phyloP scores from a whole-genome alignment of 2,113 vertebrate genomes.

The Larimichthys crocea region DNA sequence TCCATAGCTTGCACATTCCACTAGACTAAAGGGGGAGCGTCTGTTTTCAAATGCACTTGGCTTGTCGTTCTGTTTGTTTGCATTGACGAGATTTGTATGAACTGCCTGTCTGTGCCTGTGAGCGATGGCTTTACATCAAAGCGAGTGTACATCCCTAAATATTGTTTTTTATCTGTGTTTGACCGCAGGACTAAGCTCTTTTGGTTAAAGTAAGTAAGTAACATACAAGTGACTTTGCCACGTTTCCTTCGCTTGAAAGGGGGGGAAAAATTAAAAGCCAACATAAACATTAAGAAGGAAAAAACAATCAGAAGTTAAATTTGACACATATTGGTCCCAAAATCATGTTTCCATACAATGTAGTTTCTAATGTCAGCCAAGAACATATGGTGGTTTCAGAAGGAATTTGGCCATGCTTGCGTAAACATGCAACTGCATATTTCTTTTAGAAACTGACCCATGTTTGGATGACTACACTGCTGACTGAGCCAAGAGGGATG shows the following conservation, averaged over 20 bases:
- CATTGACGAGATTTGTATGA: conserved; percentile 20
- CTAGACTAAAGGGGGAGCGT: conserved; percentile 37
- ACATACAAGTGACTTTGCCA: background rate
- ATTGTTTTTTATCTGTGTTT: background rate
- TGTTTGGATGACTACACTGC: conserved; percentile 59
- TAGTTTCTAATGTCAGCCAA: conserved; percentile 42
- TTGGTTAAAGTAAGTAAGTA: background rate
- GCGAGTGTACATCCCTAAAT: background rate
- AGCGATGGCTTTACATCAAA: conserved; percentile 36
- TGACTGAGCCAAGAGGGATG: conserved; percentile 46
- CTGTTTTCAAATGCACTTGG: conserved; percentile 58
- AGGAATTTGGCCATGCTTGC: conserved; percentile 54
- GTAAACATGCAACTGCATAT: conserved; percentile 64
- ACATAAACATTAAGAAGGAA: conserved; percentile 29
- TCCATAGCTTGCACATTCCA: conserved; percentile 74
- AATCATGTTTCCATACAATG: conserved; percentile 42
- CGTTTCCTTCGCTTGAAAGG: background rate
- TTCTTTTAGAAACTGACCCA: conserved; percentile 38
- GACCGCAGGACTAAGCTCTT: background rate
- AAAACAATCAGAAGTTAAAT: conserved; percentile 30
- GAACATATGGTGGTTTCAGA: conserved; percentile 57
- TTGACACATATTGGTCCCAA: conserved; percentile 36
- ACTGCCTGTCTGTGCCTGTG: conserved; percentile 37
- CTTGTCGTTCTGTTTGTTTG: conserved; percentile 53
- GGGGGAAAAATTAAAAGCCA: background rate